These are phyloP conservation scores for Rugalucina vietnamica DNA, from an alignment of 2,888 invertebrate genomes.

Conservation along the genomic window DNA sequence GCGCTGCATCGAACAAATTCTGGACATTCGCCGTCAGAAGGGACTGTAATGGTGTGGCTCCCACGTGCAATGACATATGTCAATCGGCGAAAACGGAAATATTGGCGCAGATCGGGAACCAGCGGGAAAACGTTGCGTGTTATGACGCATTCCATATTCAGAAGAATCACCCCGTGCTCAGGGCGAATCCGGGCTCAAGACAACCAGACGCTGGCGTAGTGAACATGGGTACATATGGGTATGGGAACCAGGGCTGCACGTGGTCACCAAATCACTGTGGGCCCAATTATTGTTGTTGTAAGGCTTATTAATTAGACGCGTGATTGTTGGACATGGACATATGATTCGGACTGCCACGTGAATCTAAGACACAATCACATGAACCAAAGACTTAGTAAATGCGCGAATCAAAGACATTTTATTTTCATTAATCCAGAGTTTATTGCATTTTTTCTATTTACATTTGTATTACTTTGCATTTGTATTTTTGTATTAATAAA, in stretches of 20 bases:
- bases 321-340: no score
- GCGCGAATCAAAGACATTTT: no score
- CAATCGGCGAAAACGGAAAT: background rate
- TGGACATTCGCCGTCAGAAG: slow-evolving; percentile 31
- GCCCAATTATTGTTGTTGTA: slow-evolving; percentile 39
- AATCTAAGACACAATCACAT: no score
- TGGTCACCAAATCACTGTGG: slow-evolving; percentile 40
- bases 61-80: slow-evolving; percentile 32
- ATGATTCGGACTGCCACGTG: no score
- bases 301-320: slow-evolving; percentile 13
- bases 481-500: no score
- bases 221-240: slow-evolving; percentile 15
- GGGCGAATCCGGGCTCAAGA: background rate
- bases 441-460: no score
- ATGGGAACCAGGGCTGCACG: slow-evolving; percentile 22
- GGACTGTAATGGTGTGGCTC: slow-evolving; percentile 27
- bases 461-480: no score
- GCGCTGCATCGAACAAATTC: background rate
- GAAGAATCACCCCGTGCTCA: slow-evolving; percentile 3
- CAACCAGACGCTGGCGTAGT: slow-evolving; percentile 9
- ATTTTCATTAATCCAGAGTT: no score
- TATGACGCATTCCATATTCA: slow-evolving; percentile 25
- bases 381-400: no score
- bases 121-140: slow-evolving; percentile 6
- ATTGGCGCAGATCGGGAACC: background rate